Evolutionary conservation across 2,113 vertebrate species (phyloP), one percentile per base, ranked within the genome.

Genomic region (Catagonus wagneri): DNA sequence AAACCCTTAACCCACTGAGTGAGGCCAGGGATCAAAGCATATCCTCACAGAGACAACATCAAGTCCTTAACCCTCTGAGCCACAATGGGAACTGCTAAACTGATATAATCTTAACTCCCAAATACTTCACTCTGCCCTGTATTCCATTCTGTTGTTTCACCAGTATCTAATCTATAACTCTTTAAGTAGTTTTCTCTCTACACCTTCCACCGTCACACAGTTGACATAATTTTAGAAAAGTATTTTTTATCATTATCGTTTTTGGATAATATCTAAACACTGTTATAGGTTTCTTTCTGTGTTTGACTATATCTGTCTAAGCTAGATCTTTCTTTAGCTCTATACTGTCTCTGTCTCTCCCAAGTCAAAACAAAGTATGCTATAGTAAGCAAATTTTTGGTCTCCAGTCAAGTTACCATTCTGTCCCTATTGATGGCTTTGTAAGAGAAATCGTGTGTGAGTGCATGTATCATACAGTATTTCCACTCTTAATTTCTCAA

Each of bases 401-500:
- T 50, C 32, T 61, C 60, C 52, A 83, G 63, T 90, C 29, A 88
- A 89, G 58, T 88, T 83, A 89, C 34, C 44, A 54, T 60, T 23
- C 12, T 93, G 63, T 39, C 81, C 23, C 75, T 97, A 39, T 75
- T 96, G 61, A 65, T 61, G 71, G 20, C 14, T 92, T 81, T 88
- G 58, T 79, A n/a, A 94, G 90, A 65, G 56, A 91, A 83, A 92
- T 66, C 23, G 54, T 23, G 3, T 71, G 12, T 19, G 13, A 83
- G 15, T 83, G 27, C 7, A 71, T 29, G 56, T 6, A 56, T 60
- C 36, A 29, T 74, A 61, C 50, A 95, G 54, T 90, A 76, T 81
- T 66, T 95, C 76, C 76, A 39, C 5, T 65, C 63, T 79, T 71
- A 71, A 14, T 34, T 86, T 83, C 44, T 89, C 19, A 56, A 50